phyloP scores from a whole-genome alignment of 2,888 invertebrate species.

The Copidosoma aretas region DNA sequence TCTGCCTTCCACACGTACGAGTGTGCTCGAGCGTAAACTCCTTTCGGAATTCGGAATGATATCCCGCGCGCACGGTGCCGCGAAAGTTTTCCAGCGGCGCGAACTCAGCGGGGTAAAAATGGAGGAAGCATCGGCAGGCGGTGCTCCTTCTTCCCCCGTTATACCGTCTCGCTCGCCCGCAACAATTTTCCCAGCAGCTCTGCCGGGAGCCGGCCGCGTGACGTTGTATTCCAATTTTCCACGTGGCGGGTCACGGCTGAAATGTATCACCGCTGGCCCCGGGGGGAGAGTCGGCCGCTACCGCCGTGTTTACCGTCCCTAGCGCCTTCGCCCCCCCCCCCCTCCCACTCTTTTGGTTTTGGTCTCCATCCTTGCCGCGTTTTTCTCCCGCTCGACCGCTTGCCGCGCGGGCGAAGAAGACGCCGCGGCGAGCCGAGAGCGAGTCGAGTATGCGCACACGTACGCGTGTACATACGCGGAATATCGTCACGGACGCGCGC shows the following conservation, averaged over 20 bases:
- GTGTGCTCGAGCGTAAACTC: neutral
- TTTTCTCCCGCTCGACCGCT: no score
- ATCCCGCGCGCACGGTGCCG: no score
- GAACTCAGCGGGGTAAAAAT: neutral
- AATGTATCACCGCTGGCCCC: constrained; percentile 23
- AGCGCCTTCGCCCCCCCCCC: no score
- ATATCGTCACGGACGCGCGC: no score
- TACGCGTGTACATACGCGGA: no score
- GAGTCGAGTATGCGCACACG: neutral
- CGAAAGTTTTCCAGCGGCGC: no score
- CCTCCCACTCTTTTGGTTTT: no score
- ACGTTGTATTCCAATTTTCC: constrained; percentile 42
- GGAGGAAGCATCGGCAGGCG: constrained; percentile 25
- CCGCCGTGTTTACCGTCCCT: neutral
- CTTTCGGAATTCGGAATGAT: no score
- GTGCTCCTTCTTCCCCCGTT: constrained; percentile 1
- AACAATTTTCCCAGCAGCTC: constrained; percentile 2
- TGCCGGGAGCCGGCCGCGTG: constrained; percentile 5
- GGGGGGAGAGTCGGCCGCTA: neutral
- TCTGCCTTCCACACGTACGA: no score
- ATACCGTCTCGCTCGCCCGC: neutral
- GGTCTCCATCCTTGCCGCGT: no score
- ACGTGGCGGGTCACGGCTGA: constrained; percentile 36
- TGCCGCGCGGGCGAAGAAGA: neutral
- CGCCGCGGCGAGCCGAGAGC: no score